Evolutionary conservation across 2,113 vertebrate species (phyloP).

Genomic region (Butorides virescens): DNA sequence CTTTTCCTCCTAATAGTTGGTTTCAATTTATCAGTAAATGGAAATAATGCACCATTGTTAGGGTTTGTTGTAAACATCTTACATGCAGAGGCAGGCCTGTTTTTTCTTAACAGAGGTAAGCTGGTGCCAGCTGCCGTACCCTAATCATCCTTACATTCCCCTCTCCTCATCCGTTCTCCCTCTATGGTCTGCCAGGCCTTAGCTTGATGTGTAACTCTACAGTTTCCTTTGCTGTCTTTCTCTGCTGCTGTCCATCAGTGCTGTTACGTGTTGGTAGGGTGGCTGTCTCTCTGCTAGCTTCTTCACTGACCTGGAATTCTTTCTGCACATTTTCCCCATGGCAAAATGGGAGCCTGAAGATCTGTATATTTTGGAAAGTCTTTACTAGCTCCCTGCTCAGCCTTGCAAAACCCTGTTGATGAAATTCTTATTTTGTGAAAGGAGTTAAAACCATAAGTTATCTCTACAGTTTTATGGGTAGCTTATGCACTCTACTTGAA

Average conservation of each 20-base stretch:
- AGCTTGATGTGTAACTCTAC: not conserved
- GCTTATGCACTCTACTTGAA: not conserved
- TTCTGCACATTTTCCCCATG: not conserved
- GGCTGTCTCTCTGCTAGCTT: not conserved
- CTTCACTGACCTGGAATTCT: not conserved
- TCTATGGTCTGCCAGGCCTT: not conserved
- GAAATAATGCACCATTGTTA: not conserved
- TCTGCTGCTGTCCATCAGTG: not conserved
- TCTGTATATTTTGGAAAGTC: not conserved
- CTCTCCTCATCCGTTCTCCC: not conserved
- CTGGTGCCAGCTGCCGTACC: not conserved
- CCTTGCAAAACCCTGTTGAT: not conserved
- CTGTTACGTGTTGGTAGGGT: not conserved
- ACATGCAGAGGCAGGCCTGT: not conserved
- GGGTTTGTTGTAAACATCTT: not conserved
- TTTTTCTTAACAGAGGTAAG: not conserved
- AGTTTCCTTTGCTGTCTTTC: not conserved
- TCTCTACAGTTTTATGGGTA: not conserved
- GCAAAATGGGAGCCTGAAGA: not conserved
- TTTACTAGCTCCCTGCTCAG: not conserved
- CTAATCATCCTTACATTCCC: not conserved
- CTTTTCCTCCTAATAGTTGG: not conserved
- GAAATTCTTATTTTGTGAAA: not conserved
- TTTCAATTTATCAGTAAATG: not conserved
- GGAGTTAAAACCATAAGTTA: not conserved